phyloP scores from a whole-genome alignment of 2,113 vertebrate species.

The Rhizomys pruinosus region DNA sequence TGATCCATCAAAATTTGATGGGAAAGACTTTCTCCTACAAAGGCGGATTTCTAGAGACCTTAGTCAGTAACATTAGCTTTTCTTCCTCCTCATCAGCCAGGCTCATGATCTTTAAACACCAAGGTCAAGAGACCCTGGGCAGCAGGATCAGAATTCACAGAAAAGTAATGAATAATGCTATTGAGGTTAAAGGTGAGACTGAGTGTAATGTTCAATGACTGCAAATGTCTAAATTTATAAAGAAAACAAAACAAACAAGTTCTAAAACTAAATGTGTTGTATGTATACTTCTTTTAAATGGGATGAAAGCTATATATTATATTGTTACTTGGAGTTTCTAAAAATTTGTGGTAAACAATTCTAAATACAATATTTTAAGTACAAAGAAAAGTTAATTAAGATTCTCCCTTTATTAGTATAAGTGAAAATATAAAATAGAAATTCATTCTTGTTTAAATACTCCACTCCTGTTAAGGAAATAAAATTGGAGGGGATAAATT shows the following conservation, averaged over 20 bases:
- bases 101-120: not conserved
- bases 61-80: not conserved
- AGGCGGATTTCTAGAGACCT: not conserved
- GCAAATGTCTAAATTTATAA: not conserved
- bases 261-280: not conserved
- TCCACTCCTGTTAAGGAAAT: not conserved
- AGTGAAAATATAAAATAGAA: not conserved
- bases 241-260: not conserved
- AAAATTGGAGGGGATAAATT: not conserved
- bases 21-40: not conserved
- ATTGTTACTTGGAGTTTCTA: not conserved
- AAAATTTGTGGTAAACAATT: not conserved
- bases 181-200: not conserved
- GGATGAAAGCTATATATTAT: not conserved
- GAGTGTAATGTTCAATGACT: not conserved
- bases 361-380: not conserved
- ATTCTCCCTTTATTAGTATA: not conserved
- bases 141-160: constrained; percentile 26
- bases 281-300: not conserved
- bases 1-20: not conserved
- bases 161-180: constrained; percentile 31
- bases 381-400: constrained; percentile 3
- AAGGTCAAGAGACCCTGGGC: not conserved
- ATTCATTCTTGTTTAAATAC: not conserved
- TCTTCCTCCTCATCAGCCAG: not conserved